Base-by-base conservation (phyloP, 2,113 vertebrate species). In the Maccullochella peelii region DNA sequence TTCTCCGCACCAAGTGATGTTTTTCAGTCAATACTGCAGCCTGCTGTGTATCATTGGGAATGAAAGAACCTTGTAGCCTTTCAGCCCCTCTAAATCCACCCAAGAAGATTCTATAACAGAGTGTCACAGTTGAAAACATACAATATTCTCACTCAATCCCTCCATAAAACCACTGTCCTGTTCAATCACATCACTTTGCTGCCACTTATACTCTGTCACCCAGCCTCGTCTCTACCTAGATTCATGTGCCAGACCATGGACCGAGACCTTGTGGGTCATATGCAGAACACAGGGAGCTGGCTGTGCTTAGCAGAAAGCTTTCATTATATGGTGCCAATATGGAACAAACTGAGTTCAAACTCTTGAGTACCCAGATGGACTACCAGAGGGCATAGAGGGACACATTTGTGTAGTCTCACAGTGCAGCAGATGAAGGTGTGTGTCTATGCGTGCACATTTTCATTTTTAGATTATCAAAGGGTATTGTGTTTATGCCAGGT, bases 81-180 rank as follows among this genome's bases (percentile, higher is more conserved):
- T 88, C 55, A 85, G 54, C 44, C 61, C 63, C 33, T 81, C 52
- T 79, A 87, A 89, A 91, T 86, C 83, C 80, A 83, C 75, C 83
- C 49, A 9, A 78, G 77, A 87, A 79, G 84, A 90, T 82, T 88
- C 81, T 75, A 85, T 82, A 81, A 74, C 54, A 12, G 54, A 4
- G 38, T 69, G 91, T 80, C 92, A 89, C 67, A 92, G 92, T 89
- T 91, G 77, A 89, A 73, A 89, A 81, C 47, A 73, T 33, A 86
- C 66, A 88, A 84, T 85, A 74, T 78, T 83, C 78, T 85, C 52
- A 49, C 69, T 82, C 73, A 38, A 14, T 83, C 85, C 63, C 54
- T 72, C 62, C n/a, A 61, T 54, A 62, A 76, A 83, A 61, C 67
- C 80, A 15, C 59, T 78, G 75, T 84, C 70, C 73, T 61, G 70